Evolutionary conservation across 2,113 vertebrate species (phyloP).

Genomic region (Alouatta palliata): DNA sequence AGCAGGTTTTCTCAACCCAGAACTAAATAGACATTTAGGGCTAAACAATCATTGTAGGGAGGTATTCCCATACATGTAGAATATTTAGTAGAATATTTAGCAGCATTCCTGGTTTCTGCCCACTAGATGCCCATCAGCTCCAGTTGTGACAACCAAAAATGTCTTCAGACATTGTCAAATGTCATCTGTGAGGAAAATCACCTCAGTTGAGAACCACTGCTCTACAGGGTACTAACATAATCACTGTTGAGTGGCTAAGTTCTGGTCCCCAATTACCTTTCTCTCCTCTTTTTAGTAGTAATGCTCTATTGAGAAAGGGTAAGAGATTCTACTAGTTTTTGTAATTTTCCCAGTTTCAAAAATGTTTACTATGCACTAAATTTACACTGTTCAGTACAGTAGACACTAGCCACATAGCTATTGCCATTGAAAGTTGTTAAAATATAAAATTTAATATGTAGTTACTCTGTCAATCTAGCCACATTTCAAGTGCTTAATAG

Average conservation of each 20-base stretch:
- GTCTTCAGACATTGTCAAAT: neutral
- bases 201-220: neutral
- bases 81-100: neutral
- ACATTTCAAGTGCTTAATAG: neutral
- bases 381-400: neutral
- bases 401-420: neutral
- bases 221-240: neutral
- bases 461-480: neutral
- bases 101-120: neutral
- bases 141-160: neutral
- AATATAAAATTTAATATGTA: constrained; percentile 24
- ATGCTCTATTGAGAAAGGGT: constrained; percentile 1
- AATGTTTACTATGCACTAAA: neutral
- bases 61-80: neutral
- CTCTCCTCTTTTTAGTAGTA: neutral
- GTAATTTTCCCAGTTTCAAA: neutral
- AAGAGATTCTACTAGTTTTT: neutral
- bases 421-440: constrained; percentile 43
- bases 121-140: neutral
- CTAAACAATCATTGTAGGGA: neutral
- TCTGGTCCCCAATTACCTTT: neutral
- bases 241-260: neutral
- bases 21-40: neutral
- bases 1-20: neutral
- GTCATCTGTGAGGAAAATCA: constrained; percentile 7